phyloP scores from a whole-genome alignment of 2,797 vertebrate genomes.

The Sphenodon punctatus region DNA sequence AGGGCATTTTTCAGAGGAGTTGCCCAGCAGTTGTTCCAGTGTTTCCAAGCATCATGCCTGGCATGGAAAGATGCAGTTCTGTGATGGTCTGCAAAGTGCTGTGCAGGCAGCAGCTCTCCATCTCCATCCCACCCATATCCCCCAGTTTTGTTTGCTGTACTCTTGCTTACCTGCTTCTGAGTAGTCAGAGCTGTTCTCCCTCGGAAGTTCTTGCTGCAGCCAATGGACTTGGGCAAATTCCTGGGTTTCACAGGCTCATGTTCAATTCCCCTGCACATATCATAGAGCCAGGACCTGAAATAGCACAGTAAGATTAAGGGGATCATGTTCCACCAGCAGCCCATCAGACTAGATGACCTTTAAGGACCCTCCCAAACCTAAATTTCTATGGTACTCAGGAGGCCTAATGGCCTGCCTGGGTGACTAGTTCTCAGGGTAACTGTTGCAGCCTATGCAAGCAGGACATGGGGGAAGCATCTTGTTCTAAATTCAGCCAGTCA shows the following conservation, averaged over 20 bases:
- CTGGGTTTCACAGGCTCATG: constrained; percentile 93
- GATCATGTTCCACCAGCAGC: constrained; percentile 5
- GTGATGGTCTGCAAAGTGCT: background rate
- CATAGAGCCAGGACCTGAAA: constrained; percentile 90
- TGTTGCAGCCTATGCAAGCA: background rate
- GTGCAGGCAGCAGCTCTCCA: accelerated
- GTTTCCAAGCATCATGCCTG: background rate
- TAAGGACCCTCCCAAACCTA: no score
- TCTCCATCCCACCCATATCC: background rate
- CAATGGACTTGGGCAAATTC: constrained; percentile 91
- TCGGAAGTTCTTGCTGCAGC: constrained; percentile 95
- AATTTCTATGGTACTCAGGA: no score
- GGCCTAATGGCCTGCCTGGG: background rate
- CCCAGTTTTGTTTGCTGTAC: background rate
- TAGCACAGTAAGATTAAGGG: constrained; percentile 8
- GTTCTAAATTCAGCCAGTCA: background rate
- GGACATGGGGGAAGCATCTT: background rate
- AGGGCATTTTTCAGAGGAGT: background rate
- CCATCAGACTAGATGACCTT: no score
- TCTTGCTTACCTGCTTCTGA: constrained; percentile 82
- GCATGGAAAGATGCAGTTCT: background rate
- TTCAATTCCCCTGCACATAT: constrained; percentile 93
- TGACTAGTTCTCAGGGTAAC: background rate
- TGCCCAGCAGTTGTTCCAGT: background rate
- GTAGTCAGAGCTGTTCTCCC: constrained; percentile 86